Evolutionary conservation across 2,888 invertebrate species (phyloP).

Genomic region (Acleris holmiana): DNA sequence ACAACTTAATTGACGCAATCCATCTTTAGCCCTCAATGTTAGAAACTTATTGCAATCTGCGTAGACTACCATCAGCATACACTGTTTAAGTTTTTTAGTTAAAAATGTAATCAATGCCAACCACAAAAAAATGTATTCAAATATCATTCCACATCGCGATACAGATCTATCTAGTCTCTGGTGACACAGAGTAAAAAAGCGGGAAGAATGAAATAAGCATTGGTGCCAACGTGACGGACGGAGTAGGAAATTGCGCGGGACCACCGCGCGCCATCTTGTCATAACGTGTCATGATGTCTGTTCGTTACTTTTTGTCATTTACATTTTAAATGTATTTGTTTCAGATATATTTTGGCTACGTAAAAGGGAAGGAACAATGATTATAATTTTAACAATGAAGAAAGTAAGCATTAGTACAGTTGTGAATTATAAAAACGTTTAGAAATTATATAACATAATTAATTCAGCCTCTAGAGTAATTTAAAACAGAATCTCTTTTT

Average conservation of each 20-base stretch:
- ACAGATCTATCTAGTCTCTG: conserved; percentile 35
- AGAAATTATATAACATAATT: too few species aligned
- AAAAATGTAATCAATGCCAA: not conserved
- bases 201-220: conserved; percentile 38
- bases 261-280: conserved; percentile 50
- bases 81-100: too few species aligned
- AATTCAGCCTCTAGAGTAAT: too few species aligned
- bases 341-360: conserved; percentile 9
- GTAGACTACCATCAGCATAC: too few species aligned
- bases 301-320: conserved; percentile 33
- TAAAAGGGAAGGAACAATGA: not conserved
- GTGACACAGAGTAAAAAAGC: conserved; percentile 18
- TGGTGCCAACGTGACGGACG: conserved; percentile 58
- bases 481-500: too few species aligned
- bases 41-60: too few species aligned
- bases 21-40: too few species aligned
- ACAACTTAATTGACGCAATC: too few species aligned
- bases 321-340: conserved; percentile 32
- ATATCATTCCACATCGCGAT: conserved; percentile 6
- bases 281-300: conserved; percentile 37
- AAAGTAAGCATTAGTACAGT: too few species aligned
- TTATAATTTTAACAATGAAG: too few species aligned
- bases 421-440: too few species aligned
- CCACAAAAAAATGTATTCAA: conserved; percentile 16
- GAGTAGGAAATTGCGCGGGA: conserved; percentile 66